A percentile compares a stretch with the other conserved stretches of the same genome.
Evolutionary conservation across 1,140 invertebrate genomes (phyloP).

Genomic region (Cepaea nemoralis): DNA sequence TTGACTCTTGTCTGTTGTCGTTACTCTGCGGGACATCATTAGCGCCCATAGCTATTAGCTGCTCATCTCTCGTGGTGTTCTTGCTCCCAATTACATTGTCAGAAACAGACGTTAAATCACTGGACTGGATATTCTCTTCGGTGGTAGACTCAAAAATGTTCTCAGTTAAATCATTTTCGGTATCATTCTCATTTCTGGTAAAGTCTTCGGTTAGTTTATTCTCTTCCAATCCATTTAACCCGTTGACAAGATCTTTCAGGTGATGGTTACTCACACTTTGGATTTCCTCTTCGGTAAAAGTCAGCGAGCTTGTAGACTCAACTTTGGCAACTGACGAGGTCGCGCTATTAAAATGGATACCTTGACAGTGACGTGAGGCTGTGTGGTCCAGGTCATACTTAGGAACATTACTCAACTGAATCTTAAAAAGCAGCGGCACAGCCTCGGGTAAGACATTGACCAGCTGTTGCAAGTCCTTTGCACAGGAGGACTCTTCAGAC

Average conservation of each 20-base stretch:
- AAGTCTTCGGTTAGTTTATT: background rate
- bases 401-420: background rate
- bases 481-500: background rate
- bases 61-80: background rate
- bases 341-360: background rate
- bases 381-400: background rate
- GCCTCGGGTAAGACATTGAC: background rate
- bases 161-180: background rate
- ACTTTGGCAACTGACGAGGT: background rate
- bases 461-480: background rate
- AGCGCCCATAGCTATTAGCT: background rate
- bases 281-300: background rate
- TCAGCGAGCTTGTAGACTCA: background rate
- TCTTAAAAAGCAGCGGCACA: background rate
- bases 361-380: background rate
- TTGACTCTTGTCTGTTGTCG: too few species aligned
- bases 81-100: background rate
- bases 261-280: background rate
- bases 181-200: background rate
- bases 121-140: background rate
- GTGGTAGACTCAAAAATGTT: background rate
- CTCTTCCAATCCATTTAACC: background rate
- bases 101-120: background rate
- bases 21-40: background rate
- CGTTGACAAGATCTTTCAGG: background rate